Conservation (phyloP, 2,797 vertebrate genomes). For the Varecia variegata region DNA sequence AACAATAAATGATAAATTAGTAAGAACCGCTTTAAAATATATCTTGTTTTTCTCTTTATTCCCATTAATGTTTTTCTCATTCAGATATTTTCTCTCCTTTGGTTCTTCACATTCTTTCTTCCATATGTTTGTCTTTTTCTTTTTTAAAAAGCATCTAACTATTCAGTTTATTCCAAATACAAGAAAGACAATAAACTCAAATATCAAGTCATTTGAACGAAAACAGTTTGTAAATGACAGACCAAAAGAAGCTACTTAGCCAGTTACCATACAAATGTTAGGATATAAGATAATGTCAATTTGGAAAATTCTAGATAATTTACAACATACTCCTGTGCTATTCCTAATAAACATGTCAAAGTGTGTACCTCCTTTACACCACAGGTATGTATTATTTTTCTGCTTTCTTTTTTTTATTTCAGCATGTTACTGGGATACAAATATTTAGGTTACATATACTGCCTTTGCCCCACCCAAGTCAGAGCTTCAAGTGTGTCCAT, state of each 20-base stretch:
- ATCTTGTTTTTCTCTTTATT: background rate
- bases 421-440: too few relatives aligned
- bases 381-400: background rate
- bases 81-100: background rate
- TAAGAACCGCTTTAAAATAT: background rate
- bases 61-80: background rate
- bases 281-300: background rate
- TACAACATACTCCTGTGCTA: background rate
- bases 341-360: background rate
- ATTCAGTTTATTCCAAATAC: background rate
- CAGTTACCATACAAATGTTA: background rate
- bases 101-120: background rate
- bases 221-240: conserved; percentile 2
- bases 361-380: background rate
- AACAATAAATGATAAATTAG: background rate
- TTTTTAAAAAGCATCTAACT: background rate
- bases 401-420: too few relatives aligned
- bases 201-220: background rate
- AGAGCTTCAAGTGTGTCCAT: too few relatives aligned
- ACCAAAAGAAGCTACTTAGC: background rate
- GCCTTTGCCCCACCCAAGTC: too few relatives aligned
- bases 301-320: conserved; percentile 17
- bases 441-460: too few relatives aligned
- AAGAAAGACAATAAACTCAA: background rate
- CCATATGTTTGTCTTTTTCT: too few relatives aligned